A percentile compares a stretch with the other conserved stretches of the same genome.
phyloP scores from a whole-genome alignment of 2,888 invertebrate species.

The Heliconius cydno region DNA sequence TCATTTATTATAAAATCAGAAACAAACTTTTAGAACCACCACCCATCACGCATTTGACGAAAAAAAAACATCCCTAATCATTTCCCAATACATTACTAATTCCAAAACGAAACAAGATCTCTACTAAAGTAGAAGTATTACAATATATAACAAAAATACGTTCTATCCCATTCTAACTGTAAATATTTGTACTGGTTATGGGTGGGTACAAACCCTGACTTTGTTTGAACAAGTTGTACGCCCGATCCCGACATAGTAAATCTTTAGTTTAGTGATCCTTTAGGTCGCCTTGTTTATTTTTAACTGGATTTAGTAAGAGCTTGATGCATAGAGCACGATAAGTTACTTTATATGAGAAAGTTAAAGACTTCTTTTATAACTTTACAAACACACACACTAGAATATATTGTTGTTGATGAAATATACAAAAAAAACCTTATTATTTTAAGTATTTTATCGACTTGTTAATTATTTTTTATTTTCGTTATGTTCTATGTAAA shows the following conservation, averaged over 20 bases:
- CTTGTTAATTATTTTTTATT: too few species aligned
- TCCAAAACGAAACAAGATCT: neutral
- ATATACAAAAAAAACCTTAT: too few species aligned
- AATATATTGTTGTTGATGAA: too few species aligned
- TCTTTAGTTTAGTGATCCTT: constrained; percentile 23
- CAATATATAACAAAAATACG: constrained; percentile 17
- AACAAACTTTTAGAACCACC: neutral
- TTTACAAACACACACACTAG: neutral
- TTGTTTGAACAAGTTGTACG: constrained; percentile 28
- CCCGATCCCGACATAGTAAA: constrained; percentile 25
- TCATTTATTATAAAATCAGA: neutral
- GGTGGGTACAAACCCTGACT: constrained; percentile 32
- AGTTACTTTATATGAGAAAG: neutral
- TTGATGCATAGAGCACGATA: constrained; percentile 7
- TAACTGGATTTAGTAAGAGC: constrained; percentile 15
- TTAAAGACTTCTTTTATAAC: neutral
- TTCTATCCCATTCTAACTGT: constrained; percentile 12
- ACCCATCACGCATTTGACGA: neutral
- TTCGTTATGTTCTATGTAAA: too few species aligned
- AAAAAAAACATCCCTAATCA: neutral
- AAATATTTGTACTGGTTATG: constrained; percentile 38
- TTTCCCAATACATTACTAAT: neutral
- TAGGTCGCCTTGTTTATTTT: constrained; percentile 23
- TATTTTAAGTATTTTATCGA: too few species aligned
- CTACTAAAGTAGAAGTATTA: neutral